Base-by-base conservation (phyloP, 2,888 invertebrate genomes). In the Apodemia duryi region DNA sequence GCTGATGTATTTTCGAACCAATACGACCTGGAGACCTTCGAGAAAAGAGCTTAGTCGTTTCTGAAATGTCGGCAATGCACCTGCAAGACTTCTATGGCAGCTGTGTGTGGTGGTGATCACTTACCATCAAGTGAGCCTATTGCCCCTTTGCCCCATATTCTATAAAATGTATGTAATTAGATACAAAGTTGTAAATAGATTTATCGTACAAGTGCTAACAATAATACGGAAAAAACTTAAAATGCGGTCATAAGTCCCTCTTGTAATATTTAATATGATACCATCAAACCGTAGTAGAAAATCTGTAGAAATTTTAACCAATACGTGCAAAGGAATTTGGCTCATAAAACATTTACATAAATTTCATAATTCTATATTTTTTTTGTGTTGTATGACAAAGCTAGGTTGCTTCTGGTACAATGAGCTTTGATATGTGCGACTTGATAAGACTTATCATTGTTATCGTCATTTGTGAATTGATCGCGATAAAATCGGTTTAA, bases 401-500 rank as follows among this genome's bases (percentile, higher is more conserved):
- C 11, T 54, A 4, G 5, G 54, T 54, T 54, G 28, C 29, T 11
- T 28, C 32, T 32, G 54, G 5, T 63, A 60, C 57, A n/a, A 38
- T 52, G 66, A 69, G 67, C 67, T 70, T 74, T 69, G 74, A 73
- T 79, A 77, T 73, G 71, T 70, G 66, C 69, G 71, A 71, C 69
- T 74, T 68, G 74, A 74, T 82, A 81, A 76, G 29, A 7, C 38
- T 61, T 29, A 57, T 52, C 79, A 66, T 69, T 66, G 69, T 79
- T 84, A 83, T 84, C 82, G 63, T 73, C 76, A 77, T 75, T 84
- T 68, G 72, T 77, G 74, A 78, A 74, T 70, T 81, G 80, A 86
- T 86, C 82, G 82, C 73, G 87, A 87, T 87, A 87, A 83, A 85
- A 86, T 86, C 79, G 83, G 72, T 79, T 73, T 87, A 86, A 88